A percentile compares a stretch with the other conserved stretches of the same genome.
Conservation (phyloP, 2,797 vertebrate species). For the Micropoecilia bifurca region DNA sequence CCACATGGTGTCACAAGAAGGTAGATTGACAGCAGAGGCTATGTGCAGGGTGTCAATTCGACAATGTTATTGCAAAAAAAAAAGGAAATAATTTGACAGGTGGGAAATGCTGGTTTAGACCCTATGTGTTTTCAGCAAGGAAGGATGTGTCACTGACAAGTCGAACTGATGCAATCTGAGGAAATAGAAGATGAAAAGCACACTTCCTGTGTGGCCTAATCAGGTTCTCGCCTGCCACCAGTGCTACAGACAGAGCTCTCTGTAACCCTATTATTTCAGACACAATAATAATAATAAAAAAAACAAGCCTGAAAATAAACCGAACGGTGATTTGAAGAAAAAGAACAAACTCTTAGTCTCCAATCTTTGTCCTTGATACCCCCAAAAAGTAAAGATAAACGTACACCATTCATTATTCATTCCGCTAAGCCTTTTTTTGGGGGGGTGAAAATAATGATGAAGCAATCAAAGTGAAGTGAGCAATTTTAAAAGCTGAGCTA, state of each 20-base stretch:
- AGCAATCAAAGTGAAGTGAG: constrained; percentile 57
- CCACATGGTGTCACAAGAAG: constrained; percentile 36
- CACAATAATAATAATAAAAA: background rate
- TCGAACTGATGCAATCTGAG: constrained; percentile 74
- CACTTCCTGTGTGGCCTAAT: constrained; percentile 73
- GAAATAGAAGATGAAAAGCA: constrained; percentile 74
- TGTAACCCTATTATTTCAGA: constrained; percentile 48
- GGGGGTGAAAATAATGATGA: constrained; percentile 35
- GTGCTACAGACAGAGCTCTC: constrained; percentile 33
- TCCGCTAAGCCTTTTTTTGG: constrained; percentile 4
- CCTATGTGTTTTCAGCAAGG: constrained; percentile 60
- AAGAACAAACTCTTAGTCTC: constrained; percentile 24
- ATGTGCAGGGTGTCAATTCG: constrained; percentile 44
- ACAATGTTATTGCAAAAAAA: constrained; percentile 56
- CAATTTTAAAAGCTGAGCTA: constrained; percentile 57
- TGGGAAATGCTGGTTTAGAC: constrained; percentile 71
- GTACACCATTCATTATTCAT: constrained; percentile 40
- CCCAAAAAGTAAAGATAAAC: constrained; percentile 31
- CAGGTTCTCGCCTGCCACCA: constrained; percentile 58
- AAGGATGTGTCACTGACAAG: constrained; percentile 72
- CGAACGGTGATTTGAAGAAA: constrained; percentile 17
- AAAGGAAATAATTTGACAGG: constrained; percentile 68
- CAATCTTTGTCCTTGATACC: constrained; percentile 26
- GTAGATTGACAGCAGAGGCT: constrained; percentile 54
- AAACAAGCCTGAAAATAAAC: background rate